These are phyloP conservation scores for Nycticebus coucang DNA, from an alignment of 2,113 vertebrate species.

Conservation along the genomic window DNA sequence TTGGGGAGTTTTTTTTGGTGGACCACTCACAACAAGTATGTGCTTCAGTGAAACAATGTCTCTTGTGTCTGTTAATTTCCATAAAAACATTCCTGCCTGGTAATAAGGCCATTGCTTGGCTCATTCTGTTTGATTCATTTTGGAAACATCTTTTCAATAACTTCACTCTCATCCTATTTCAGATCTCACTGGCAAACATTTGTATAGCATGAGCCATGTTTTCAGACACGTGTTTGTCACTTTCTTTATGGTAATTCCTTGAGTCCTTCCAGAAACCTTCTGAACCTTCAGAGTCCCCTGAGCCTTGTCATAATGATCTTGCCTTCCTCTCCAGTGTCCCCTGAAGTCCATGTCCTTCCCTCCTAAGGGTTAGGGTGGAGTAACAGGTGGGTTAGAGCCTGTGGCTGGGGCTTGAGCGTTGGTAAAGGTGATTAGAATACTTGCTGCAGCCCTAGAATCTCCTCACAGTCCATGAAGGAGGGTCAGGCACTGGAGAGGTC, in stretches of 20 bases:
- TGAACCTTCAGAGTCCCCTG: background rate
- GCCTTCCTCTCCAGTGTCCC: background rate
- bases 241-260: background rate
- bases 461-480: background rate
- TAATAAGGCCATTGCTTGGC: background rate
- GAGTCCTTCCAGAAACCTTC: background rate
- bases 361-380: background rate
- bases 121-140: background rate
- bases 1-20: background rate
- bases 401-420: background rate
- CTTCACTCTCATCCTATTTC: background rate
- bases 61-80: constrained; percentile 12
- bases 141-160: constrained; percentile 30
- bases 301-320: background rate
- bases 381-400: background rate
- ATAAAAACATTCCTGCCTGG: background rate
- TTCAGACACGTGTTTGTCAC: background rate
- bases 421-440: background rate
- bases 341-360: background rate
- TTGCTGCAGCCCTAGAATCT: background rate
- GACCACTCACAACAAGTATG: background rate
- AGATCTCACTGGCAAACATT: background rate
- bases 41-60: background rate
- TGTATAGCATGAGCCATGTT: background rate
- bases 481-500: background rate